phyloP scores from a whole-genome alignment of 1,140 invertebrate species.

The Mylabris phalerata region DNA sequence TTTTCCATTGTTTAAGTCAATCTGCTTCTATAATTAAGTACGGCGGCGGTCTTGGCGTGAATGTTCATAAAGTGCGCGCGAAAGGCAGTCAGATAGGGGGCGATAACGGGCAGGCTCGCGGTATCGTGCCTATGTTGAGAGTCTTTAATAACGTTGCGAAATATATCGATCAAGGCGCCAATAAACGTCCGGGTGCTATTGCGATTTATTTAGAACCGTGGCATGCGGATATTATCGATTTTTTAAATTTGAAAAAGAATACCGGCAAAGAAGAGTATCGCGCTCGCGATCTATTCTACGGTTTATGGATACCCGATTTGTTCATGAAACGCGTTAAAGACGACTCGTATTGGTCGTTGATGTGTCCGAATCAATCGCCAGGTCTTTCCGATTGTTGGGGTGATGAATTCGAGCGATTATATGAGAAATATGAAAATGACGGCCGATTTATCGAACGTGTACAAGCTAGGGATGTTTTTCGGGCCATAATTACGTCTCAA shows the following conservation, averaged over 20 bases:
- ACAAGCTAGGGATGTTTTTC: conserved; percentile 86
- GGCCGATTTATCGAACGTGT: conserved; percentile 51
- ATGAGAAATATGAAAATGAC: conserved; percentile 82
- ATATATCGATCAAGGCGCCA: conserved; percentile 98
- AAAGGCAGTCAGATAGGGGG: conserved; percentile 89
- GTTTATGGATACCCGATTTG: conserved; percentile 96
- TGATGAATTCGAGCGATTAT: conserved; percentile 88
- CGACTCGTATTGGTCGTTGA: conserved; percentile 86
- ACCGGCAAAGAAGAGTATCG: conserved; percentile 75
- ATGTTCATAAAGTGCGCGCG: conserved; percentile 93
- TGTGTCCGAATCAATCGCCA: conserved; percentile 94
- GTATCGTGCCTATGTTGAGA: conserved; percentile 93
- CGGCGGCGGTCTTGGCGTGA: conserved; percentile 95
- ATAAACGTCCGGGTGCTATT: conserved; percentile 98
- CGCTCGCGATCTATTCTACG: conserved; percentile 96
- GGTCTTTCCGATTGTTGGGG: conserved; percentile 90
- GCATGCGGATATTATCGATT: conserved; percentile 97
- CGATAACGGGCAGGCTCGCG: conserved; percentile 93
- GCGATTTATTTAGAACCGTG: conserved; percentile 98
- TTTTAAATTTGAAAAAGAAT: conserved; percentile 29
- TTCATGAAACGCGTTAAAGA: conserved; percentile 95
- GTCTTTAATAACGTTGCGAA: conserved; percentile 95
- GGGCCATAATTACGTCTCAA: conserved; percentile 90
- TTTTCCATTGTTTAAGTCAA: conserved; percentile 89
- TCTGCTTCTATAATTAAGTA: conserved; percentile 96